Evolutionary conservation across 1,140 invertebrate species (phyloP).

Genomic region (Grapholita molesta): DNA sequence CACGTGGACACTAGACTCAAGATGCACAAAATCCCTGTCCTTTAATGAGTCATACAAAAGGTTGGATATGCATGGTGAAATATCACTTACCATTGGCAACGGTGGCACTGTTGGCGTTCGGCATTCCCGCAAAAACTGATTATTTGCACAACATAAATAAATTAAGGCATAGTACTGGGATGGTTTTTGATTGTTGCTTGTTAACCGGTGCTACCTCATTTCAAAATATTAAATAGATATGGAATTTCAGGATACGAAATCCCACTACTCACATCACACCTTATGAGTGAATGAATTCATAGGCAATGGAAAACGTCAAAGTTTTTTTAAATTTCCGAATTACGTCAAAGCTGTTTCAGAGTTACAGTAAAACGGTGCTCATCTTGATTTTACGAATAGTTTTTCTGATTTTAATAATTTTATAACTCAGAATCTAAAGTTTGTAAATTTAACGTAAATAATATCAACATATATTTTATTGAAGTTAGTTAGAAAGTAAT

Average conservation of each 20-base stretch:
- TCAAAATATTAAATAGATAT: slow-evolving; percentile 43
- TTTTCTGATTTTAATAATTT: not conserved
- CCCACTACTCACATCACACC: slow-evolving; percentile 60
- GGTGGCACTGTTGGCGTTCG: slow-evolving; percentile 61
- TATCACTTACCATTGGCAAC: slow-evolving; percentile 60
- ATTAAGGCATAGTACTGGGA: slow-evolving; percentile 68
- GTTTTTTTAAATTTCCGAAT: slow-evolving; percentile 7
- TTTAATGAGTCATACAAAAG: slow-evolving; percentile 38
- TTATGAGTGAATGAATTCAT: slow-evolving; percentile 23
- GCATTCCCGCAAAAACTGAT: slow-evolving; percentile 53
- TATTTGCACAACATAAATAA: slow-evolving; percentile 41
- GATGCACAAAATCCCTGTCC: not conserved
- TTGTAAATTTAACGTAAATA: not conserved
- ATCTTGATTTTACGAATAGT: not conserved
- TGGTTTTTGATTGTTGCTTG: slow-evolving; percentile 41
- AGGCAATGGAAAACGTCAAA: slow-evolving; percentile 14
- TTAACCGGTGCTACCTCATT: slow-evolving; percentile 65
- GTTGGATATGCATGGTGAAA: slow-evolving; percentile 31
- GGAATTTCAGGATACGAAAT: slow-evolving; percentile 41
- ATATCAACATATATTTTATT: not conserved
- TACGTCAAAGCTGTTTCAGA: not conserved
- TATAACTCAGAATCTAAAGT: not conserved
- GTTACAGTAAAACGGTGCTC: not conserved
- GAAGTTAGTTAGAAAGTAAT: not conserved
- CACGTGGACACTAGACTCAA: not conserved